Percentiles rank a stretch among this genome's conserved stretches.
These are phyloP conservation scores for Triplophysa tibetana DNA, from an alignment of 2,113 vertebrate genomes.

Conservation along the genomic window DNA sequence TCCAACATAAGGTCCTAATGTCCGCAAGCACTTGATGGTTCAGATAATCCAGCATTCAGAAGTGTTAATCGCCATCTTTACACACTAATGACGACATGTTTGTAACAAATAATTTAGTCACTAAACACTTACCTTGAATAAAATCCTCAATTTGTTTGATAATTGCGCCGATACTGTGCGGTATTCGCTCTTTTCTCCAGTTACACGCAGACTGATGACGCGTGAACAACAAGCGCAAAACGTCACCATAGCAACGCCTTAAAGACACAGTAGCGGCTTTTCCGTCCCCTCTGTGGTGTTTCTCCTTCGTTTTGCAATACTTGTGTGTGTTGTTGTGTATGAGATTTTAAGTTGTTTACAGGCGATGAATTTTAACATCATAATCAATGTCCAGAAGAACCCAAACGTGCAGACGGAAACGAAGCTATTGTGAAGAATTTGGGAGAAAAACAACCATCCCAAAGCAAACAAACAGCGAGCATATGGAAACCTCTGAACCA, in stretches of 20 bases:
- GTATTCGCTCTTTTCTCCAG: constrained; percentile 20
- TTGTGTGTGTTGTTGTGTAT: too few relatives aligned
- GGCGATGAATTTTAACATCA: neutral
- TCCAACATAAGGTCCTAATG: neutral
- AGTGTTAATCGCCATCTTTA: neutral
- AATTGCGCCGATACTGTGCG: neutral
- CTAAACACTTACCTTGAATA: neutral
- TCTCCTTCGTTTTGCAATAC: too few relatives aligned
- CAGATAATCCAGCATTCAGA: neutral
- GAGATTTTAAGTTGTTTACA: too few relatives aligned
- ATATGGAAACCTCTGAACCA: too few relatives aligned
- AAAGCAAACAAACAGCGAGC: too few relatives aligned
- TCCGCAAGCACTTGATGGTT: constrained; percentile 5
- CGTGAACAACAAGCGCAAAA: constrained; percentile 46
- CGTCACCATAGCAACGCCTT: constrained; percentile 67
- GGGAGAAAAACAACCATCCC: too few relatives aligned
- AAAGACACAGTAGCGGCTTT: neutral
- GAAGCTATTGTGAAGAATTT: too few relatives aligned
- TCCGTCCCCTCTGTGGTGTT: too few relatives aligned
- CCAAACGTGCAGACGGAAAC: too few relatives aligned
- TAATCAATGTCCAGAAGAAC: too few relatives aligned
- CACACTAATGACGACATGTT: neutral
- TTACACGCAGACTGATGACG: constrained; percentile 62
- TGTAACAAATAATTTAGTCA: neutral
- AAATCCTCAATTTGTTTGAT: neutral